Evolutionary conservation across 2,888 invertebrate species (phyloP).

Genomic region (Anthophora plumipes): DNA sequence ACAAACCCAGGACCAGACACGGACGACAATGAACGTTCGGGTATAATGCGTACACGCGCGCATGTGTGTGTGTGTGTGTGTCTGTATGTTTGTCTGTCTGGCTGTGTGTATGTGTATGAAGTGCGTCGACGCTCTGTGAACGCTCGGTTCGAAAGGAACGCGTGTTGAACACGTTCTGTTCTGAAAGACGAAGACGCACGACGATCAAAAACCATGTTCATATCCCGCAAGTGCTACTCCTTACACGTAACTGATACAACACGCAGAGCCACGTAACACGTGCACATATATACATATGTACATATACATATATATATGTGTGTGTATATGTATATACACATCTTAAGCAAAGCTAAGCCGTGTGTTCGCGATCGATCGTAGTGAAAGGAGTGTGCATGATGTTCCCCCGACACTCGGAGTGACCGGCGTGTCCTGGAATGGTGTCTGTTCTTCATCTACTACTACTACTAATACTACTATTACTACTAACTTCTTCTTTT

Average conservation of each 20-base stretch:
- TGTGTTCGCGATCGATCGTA: conserved; percentile 48
- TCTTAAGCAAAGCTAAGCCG: conserved; percentile 16
- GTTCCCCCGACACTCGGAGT: conserved; percentile 1
- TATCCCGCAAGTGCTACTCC: conserved; percentile 73
- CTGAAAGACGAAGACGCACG: conserved; percentile 23
- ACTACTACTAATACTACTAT: background rate
- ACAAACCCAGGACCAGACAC: conserved; percentile 5
- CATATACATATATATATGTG: no score
- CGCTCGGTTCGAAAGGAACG: background rate
- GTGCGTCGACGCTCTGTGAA: conserved; percentile 1
- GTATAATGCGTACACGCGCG: no score
- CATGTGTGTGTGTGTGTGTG: background rate
- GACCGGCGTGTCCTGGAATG: background rate
- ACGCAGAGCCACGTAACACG: conserved; percentile 47
- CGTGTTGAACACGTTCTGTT: background rate
- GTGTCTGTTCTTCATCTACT: conserved; percentile 6
- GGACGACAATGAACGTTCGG: conserved; percentile 25
- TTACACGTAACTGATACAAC: conserved; percentile 54
- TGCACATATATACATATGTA: conserved; percentile 16
- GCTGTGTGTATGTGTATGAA: background rate
- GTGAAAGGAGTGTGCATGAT: conserved; percentile 39
- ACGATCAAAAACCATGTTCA: conserved; percentile 50
- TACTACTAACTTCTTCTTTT: background rate
- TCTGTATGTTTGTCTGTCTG: background rate
- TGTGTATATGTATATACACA: no score